Conservation (phyloP, 2,797 vertebrate genomes). For the Fringilla coelebs region DNA sequence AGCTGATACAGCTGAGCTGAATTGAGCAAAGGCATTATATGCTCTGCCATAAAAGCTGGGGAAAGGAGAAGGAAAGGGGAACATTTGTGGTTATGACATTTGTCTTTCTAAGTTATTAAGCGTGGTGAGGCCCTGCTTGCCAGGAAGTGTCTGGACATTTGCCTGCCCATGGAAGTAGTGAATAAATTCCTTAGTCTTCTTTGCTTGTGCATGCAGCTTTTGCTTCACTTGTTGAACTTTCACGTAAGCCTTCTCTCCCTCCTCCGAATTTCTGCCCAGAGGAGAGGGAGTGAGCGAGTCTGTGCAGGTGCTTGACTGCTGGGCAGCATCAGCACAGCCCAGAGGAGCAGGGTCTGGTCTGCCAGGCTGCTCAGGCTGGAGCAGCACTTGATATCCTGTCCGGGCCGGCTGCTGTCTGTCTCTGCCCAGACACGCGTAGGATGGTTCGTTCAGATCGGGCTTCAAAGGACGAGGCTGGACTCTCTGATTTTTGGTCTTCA, state of each 20-base stretch:
- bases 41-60: background rate
- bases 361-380: background rate
- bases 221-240: background rate
- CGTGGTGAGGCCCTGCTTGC: background rate
- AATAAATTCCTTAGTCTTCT: background rate
- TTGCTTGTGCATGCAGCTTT: background rate
- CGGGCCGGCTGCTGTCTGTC: too few species aligned
- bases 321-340: background rate
- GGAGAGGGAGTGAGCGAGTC: rapidly evolving
- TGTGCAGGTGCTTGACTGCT: background rate
- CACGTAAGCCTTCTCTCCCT: background rate
- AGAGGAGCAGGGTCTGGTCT: background rate
- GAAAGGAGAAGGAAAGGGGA: background rate
- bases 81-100: background rate
- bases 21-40: background rate
- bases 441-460: too few species aligned
- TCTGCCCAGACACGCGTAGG: too few species aligned
- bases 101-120: background rate
- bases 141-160: background rate
- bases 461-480: too few species aligned
- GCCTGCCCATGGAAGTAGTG: background rate
- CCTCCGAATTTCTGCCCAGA: background rate
- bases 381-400: background rate
- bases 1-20: background rate
- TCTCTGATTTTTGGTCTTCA: too few species aligned